Conservation (phyloP, 2,888 invertebrate genomes). For the Formica aserva region DNA sequence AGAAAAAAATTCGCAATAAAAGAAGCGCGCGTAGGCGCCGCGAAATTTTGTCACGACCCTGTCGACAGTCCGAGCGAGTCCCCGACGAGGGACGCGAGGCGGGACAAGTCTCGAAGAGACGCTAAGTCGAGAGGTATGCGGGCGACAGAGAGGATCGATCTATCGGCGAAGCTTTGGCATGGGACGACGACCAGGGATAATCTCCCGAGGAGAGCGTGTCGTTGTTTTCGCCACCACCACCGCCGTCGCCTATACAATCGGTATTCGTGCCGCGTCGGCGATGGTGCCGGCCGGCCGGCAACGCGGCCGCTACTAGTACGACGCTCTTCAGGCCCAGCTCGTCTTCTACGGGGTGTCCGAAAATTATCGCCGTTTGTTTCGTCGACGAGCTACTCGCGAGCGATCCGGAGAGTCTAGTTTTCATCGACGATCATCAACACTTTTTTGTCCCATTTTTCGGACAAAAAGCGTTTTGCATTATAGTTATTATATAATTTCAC, state of each 20-base stretch:
- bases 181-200: conserved; percentile 67
- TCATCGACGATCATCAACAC: neutral
- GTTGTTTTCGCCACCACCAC: conserved; percentile 77
- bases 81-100: conserved; percentile 57
- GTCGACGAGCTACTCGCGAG: neutral
- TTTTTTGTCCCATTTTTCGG: neutral
- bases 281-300: conserved; percentile 57
- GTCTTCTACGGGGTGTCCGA: conserved; percentile 23
- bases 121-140: conserved; percentile 79
- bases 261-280: conserved; percentile 51
- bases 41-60: conserved; percentile 57
- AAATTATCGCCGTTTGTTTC: neutral
- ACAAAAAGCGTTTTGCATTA: too few species aligned
- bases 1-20: neutral
- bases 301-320: conserved; percentile 38
- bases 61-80: conserved; percentile 56
- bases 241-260: conserved; percentile 57
- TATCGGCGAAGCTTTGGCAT: conserved; percentile 77
- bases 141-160: conserved; percentile 83
- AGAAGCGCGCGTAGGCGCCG: conserved; percentile 19
- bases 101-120: conserved; percentile 59
- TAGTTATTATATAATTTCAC: neutral
- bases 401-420: neutral
- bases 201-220: conserved; percentile 72
- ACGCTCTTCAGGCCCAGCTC: neutral